Evolutionary conservation across 2,113 vertebrate species (phyloP).

Genomic region (Sander lucioperca): DNA sequence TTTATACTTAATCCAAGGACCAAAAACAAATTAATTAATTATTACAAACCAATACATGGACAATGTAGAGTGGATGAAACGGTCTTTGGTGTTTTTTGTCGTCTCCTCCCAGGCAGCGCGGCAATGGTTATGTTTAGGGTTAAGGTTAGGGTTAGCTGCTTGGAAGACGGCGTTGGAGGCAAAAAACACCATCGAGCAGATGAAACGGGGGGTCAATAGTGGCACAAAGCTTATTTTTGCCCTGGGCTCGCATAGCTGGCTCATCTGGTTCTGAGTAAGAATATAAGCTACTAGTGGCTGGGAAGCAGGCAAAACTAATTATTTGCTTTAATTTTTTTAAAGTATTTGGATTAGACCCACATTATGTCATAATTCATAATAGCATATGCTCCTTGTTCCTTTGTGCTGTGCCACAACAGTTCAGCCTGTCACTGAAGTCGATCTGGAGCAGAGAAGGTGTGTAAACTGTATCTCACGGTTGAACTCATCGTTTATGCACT

Average conservation of each 20-base stretch:
- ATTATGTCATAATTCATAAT: not conserved
- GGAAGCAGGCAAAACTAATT: not conserved
- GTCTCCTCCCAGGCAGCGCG: too few relatives aligned
- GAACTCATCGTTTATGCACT: slow-evolving; percentile 31
- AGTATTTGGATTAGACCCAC: not conserved
- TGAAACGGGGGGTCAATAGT: not conserved
- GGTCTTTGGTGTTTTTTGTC: too few relatives aligned
- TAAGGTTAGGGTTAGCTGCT: too few relatives aligned
- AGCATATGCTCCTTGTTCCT: slow-evolving; percentile 1
- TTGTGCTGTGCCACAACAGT: slow-evolving; percentile 9
- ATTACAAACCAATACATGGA: not conserved
- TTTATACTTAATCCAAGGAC: not conserved
- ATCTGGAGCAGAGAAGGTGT: slow-evolving; percentile 8
- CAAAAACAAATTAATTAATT: not conserved
- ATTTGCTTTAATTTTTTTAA: not conserved
- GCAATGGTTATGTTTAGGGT: too few relatives aligned
- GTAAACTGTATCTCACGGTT: slow-evolving; percentile 26
- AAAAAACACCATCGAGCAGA: too few relatives aligned
- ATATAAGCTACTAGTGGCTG: not conserved
- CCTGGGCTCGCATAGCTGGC: not conserved
- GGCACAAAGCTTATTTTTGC: not conserved
- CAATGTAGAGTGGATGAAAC: not conserved
- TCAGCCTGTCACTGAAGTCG: slow-evolving; percentile 34
- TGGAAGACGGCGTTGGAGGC: too few relatives aligned
- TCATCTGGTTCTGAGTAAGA: not conserved